Conservation (phyloP, 2,888 invertebrate genomes). For the Drosophila limbata region DNA sequence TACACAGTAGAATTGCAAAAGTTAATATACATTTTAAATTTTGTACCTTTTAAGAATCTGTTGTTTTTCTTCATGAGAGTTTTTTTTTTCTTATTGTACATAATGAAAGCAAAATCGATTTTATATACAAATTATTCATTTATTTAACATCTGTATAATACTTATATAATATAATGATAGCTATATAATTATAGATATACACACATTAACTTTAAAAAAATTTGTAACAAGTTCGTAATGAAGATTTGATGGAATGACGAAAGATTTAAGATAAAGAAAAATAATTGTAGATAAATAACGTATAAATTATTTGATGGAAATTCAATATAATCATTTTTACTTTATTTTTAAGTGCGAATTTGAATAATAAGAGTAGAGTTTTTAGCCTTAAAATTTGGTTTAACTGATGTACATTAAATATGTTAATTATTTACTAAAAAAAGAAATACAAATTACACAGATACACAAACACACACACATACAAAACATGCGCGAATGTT, state of each 20-base stretch:
- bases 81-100: constrained; percentile 32
- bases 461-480: constrained; percentile 29
- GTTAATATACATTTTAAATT: constrained; percentile 16
- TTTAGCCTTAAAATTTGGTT: constrained; percentile 69
- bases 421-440: constrained; percentile 76
- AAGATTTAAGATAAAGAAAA: constrained; percentile 9
- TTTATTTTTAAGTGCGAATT: constrained; percentile 73
- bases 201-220: constrained; percentile 21
- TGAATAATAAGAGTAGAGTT: constrained; percentile 66
- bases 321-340: constrained; percentile 65
- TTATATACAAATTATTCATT: constrained; percentile 43
- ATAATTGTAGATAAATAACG: constrained; percentile 51
- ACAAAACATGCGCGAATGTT: constrained; percentile 52
- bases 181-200: constrained; percentile 31
- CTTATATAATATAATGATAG: constrained; percentile 33
- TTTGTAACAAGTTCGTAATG: constrained; percentile 41
- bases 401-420: constrained; percentile 78
- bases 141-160: constrained; percentile 52
- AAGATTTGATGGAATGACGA: constrained; percentile 24
- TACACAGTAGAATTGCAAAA: constrained; percentile 19
- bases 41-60: constrained; percentile 33
- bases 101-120: constrained; percentile 21
- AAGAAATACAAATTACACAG: constrained; percentile 28
- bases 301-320: constrained; percentile 66
- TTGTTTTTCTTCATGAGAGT: constrained; percentile 22